Conservation (phyloP, 2,888 invertebrate genomes). For the Cryptus viduatorius region DNA sequence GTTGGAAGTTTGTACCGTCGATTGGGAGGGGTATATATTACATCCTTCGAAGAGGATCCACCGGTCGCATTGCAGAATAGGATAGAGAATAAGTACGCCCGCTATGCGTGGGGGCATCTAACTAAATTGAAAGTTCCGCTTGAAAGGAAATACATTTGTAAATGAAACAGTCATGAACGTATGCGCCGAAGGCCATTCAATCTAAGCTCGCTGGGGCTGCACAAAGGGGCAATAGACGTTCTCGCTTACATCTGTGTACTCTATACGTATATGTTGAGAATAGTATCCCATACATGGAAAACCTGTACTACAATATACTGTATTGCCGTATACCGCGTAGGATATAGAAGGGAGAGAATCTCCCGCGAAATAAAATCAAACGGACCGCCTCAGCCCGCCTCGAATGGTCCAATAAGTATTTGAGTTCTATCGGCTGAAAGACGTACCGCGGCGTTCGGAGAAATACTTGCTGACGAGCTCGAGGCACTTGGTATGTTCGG, state of each 20-base stretch:
- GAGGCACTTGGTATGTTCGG: neutral
- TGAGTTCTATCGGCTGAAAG: constrained; percentile 64
- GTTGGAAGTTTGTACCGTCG: neutral
- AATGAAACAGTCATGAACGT: constrained; percentile 83
- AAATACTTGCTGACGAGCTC: constrained; percentile 38
- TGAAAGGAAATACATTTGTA: constrained; percentile 84
- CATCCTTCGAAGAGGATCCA: constrained; percentile 23
- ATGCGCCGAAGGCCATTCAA: constrained; percentile 81
- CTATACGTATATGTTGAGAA: constrained; percentile 3
- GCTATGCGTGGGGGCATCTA: constrained; percentile 75
- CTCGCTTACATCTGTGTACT: neutral
- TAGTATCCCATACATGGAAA: neutral
- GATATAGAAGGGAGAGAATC: constrained; percentile 73
- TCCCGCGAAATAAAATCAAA: constrained; percentile 81
- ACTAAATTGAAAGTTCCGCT: constrained; percentile 83
- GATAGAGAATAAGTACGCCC: neutral
- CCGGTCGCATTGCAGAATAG: constrained; percentile 14
- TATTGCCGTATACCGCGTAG: neutral
- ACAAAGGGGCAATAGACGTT: constrained; percentile 47
- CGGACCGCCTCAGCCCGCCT: constrained; percentile 70
- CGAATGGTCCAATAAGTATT: constrained; percentile 76
- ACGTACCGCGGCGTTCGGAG: constrained; percentile 22
- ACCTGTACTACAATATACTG: neutral
- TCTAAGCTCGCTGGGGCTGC: constrained; percentile 72
- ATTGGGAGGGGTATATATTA: constrained; percentile 5